Evolutionary conservation across 2,113 vertebrate genomes (phyloP), one percentile per base, ranked within the genome.

Genomic region (Clarias magur): DNA sequence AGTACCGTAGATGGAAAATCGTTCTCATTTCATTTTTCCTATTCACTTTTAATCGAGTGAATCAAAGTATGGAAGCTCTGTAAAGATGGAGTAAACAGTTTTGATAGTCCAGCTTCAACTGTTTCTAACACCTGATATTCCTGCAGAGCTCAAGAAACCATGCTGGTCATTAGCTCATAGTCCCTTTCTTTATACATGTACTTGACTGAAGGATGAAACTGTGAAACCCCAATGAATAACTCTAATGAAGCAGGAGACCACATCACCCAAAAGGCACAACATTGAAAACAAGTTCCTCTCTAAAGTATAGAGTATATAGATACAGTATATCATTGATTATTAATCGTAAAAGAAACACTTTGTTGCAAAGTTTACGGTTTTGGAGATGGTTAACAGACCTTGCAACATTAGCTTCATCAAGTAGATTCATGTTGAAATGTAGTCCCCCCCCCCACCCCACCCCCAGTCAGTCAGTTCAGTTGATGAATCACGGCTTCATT

Each of bases 401-500:
- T 63, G 81, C 62, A 80, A 79, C 63, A 73, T 75, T 87, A 84
- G 88, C 34, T 82, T 89, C 82, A 86, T 65, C 87, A 91, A 93
- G 94, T 90, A 92, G 79, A 93, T 93, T 90, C 56, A 80, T 92
- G 91, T 89, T 76, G 83, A 93, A 73, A 84, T 9, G 34, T 88
- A 91, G 91, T 34, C 34, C 34, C 34, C 2, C 34, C 34, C 34
- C 34, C 2, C 34, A 1, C 34, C 1, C 34, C 34, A 38, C 34
- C 34, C 2, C 42, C 48, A 48, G 30, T 89, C 86, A 62, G 75
- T 93, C 86, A 89, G 78, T 87, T 82, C 88, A 89, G 93, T 93
- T 90, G 91, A 93, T 93, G 89, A 92, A 92, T 92, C 91, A 72
- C 88, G 91, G 84, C 88, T 89, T 92, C 88, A 92, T 90, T 82